Evolutionary conservation across 2,888 invertebrate genomes (phyloP).

Genomic region (Pristionchus mayeri): DNA sequence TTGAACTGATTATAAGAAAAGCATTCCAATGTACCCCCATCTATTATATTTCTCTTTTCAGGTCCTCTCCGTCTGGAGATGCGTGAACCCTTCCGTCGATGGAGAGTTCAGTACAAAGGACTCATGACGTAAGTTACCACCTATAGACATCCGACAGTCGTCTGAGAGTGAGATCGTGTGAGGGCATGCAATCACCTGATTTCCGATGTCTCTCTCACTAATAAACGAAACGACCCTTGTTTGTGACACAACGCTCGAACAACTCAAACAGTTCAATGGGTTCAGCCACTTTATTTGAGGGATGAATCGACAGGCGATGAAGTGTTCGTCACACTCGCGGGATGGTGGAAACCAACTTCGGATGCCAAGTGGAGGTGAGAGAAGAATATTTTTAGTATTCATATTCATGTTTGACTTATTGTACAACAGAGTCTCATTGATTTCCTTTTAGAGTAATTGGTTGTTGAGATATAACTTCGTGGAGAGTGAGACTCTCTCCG

Average conservation of each 20-base stretch:
- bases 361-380: constrained; percentile 52
- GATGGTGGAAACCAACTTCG: constrained; percentile 64
- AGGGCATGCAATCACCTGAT: too few species aligned
- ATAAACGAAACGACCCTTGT: too few species aligned
- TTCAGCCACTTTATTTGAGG: constrained; percentile 16
- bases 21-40: too few species aligned
- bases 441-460: too few species aligned
- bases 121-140: constrained; percentile 59
- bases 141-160: too few species aligned
- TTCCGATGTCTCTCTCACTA: too few species aligned
- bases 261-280: too few species aligned
- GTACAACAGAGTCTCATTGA: too few species aligned
- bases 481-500: not conserved
- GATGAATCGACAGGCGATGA: constrained; percentile 25
- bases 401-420: too few species aligned
- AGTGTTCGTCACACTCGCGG: constrained; percentile 52
- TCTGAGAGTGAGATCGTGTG: too few species aligned
- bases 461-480: constrained; percentile 21
- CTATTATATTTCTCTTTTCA: not conserved
- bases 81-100: constrained; percentile 64
- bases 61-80: constrained; percentile 62
- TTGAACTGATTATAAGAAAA: too few species aligned
- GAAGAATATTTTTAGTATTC: not conserved
- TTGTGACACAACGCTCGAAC: too few species aligned
- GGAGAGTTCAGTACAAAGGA: constrained; percentile 66